Evolutionary conservation across 2,888 invertebrate species (phyloP), one percentile per base, ranked within the genome.

Genomic region (Bimastos eiseni): DNA sequence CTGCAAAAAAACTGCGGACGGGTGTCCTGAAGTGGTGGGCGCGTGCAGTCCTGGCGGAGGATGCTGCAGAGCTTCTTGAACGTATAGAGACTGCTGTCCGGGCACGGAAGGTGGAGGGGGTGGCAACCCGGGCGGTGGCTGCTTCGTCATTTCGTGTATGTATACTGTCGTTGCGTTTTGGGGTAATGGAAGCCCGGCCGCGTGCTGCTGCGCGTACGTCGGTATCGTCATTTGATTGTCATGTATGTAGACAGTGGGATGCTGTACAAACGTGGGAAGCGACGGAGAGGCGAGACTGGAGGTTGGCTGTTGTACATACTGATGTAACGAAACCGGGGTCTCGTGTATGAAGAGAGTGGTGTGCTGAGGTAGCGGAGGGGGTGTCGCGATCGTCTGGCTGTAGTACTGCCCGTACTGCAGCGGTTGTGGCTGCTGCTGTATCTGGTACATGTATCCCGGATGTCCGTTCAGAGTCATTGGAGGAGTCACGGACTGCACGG

Each of bases 31-130:
- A 36, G 36, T 1, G 21, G 86, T 5, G 21, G 15, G 36, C 17
- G 33, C n/a, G 21, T 34, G 86, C n/a, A 70, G 8, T n/a, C 70
- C 70, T 0, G 86, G 86, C n/a, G 86, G 86, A 34, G 86, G 86
- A 86, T 86, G 86, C 86, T 86, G 86, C 86, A 86, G 3, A 86
- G 86, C 24, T 86, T 86, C 86, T 86, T 86, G 86, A 86, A 86
- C 33, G 30, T 86, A 86, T 8, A 86, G n/a, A 37, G 86, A 37
- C 34, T 86, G 86, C 34, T 86, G 86, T 19, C 86, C 86, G 24
- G 30, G 86, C 36, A 86, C n/a, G 17, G 36, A 24, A 11, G 34
- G 86, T 24, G 24, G 86, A 37, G 86, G 86, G 21, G 36, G 86
- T 37, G 86, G 36, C 34, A 86, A 4, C 0, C 86, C 86, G 2